Percentiles rank a stretch among this genome's conserved stretches.
phyloP scores from a whole-genome alignment of 2,113 vertebrate species.

The Athene cunicularia region DNA sequence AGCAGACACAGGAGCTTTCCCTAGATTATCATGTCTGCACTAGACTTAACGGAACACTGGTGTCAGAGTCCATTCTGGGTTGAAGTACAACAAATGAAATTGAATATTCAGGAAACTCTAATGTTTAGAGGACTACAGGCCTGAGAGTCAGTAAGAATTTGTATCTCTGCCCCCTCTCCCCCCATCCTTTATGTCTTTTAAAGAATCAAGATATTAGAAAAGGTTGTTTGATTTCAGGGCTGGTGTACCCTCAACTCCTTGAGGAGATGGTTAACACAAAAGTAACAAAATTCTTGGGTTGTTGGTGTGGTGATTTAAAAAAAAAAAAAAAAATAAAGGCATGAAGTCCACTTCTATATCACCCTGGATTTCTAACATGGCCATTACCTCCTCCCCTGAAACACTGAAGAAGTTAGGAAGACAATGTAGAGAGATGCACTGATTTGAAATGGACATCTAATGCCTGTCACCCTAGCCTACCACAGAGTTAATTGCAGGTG shows the following conservation, averaged over 20 bases:
- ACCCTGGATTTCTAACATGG: background rate
- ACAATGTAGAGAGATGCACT: background rate
- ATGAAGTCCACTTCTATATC: background rate
- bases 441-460: slow-evolving; percentile 3
- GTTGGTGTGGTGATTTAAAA: background rate
- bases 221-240: background rate
- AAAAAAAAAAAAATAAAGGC: background rate
- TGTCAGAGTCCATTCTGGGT: background rate
- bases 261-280: background rate
- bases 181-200: background rate
- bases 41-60: background rate
- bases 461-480: background rate
- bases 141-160: background rate
- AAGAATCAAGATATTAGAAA: background rate
- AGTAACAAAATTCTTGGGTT: background rate
- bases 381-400: background rate
- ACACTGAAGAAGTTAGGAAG: background rate
- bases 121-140: background rate
- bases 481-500: slow-evolving; percentile 10
- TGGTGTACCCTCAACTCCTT: background rate
- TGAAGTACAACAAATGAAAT: background rate
- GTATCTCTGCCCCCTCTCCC: background rate
- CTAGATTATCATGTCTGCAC: background rate
- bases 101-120: background rate
- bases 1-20: background rate